Conservation (phyloP, 2,797 vertebrate species). For the Eulemur rubriventer region DNA sequence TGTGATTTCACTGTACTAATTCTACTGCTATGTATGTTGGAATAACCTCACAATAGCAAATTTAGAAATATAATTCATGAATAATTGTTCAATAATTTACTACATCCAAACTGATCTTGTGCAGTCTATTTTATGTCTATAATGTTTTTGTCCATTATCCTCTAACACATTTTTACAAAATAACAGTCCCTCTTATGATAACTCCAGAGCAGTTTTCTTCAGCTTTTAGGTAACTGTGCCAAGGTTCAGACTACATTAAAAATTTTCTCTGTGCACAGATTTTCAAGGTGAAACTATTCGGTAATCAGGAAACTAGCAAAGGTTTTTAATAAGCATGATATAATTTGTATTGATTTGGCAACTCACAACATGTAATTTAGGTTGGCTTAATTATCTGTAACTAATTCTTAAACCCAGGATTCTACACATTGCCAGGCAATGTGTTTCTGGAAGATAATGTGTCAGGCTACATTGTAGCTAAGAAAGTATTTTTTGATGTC, state of each 20-base stretch:
- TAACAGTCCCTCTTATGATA: neutral
- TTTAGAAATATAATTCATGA: slow-evolving; percentile 29
- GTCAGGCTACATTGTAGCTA: neutral
- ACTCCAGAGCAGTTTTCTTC: neutral
- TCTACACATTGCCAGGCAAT: neutral
- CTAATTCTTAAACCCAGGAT: neutral
- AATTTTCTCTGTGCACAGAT: neutral
- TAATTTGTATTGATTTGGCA: neutral
- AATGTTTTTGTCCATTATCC: neutral
- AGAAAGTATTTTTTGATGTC: slow-evolving; percentile 27
- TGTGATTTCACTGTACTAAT: slow-evolving; percentile 18
- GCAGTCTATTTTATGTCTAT: neutral
- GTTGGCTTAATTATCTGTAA: slow-evolving; percentile 18
- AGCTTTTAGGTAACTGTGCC: slow-evolving; percentile 5
- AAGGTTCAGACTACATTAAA: neutral
- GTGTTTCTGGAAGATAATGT: neutral
- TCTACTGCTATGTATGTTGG: neutral
- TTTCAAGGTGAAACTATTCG: slow-evolving; percentile 1
- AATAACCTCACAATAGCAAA: slow-evolving; percentile 22
- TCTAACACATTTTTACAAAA: slow-evolving; percentile 30
- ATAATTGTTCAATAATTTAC: slow-evolving; percentile 5
- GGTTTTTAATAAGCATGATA: neutral
- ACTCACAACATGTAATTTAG: neutral
- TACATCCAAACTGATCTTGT: neutral
- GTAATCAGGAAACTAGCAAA: neutral